A percentile compares a stretch with the other conserved stretches of the same genome.
Conservation (phyloP, 53 echinoderm and acorn worm species). For the Actinopyga echinites region DNA sequence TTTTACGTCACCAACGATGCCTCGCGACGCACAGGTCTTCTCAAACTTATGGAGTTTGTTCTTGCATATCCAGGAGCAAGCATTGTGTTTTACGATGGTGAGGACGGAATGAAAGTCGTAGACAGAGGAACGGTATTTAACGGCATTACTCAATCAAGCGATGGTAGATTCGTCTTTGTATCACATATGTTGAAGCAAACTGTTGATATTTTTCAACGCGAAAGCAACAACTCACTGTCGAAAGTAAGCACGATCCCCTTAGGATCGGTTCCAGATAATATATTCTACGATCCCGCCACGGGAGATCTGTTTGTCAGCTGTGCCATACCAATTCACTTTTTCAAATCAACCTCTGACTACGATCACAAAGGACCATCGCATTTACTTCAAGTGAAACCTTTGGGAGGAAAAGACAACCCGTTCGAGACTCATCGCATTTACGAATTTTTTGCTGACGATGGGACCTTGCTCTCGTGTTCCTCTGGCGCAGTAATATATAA, state of each 20-base stretch:
- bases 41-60: conserved; percentile 29
- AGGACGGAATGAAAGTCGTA: conserved; percentile 49
- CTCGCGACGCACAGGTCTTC: not conserved
- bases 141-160: conserved; percentile 66
- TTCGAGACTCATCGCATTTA: not conserved
- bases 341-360: not conserved
- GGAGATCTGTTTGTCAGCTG: conserved; percentile 15
- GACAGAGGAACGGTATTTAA: conserved; percentile 55
- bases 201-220: not conserved
- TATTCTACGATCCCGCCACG: conserved; percentile 4
- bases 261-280: not conserved
- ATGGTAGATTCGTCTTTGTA: conserved; percentile 47
- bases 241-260: not conserved
- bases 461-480: not conserved
- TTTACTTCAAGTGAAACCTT: conserved; percentile 12
- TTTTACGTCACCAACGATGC: conserved; percentile 78
- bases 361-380: not conserved
- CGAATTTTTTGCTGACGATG: conserved; percentile 32
- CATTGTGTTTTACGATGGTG: conserved; percentile 70
- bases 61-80: conserved; percentile 47
- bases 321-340: not conserved
- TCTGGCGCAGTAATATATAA: not conserved
- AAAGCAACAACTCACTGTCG: not conserved
- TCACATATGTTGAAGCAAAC: not conserved
- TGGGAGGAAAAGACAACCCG: not conserved